These are phyloP conservation scores for Parazoanthus atlanticus DNA, from an alignment of 92 coral and sea anemone genomes.

Conservation along the genomic window DNA sequence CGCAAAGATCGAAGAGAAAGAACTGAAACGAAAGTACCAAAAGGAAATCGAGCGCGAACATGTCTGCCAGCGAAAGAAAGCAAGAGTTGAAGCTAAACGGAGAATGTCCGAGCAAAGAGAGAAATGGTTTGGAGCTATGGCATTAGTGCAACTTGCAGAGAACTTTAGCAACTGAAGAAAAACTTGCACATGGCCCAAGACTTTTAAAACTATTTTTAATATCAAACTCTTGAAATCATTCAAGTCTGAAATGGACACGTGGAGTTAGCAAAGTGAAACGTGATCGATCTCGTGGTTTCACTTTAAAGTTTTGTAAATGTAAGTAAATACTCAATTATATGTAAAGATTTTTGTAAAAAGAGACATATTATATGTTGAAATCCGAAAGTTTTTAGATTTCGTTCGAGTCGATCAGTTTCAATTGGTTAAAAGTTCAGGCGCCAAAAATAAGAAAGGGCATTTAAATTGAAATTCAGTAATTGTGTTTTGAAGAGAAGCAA, in stretches of 20 bases:
- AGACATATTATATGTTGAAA: background rate
- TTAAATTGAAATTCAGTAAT: conserved; percentile 15
- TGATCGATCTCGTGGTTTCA: background rate
- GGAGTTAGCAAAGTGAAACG: conserved; percentile 34
- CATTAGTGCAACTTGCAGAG: conserved; percentile 95
- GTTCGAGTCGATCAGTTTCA: background rate
- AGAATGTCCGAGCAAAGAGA: conserved; percentile 94
- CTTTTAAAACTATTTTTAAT: conserved; percentile 17
- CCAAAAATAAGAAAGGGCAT: conserved; percentile 10
- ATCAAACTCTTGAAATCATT: conserved; percentile 23
- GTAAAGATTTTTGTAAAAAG: background rate
- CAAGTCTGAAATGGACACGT: conserved; percentile 32
- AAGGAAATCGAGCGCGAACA: conserved; percentile 73
- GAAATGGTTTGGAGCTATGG: conserved; percentile 99
- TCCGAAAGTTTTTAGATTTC: background rate
- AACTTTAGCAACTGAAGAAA: conserved; percentile 28
- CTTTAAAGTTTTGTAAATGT: conserved; percentile 10
- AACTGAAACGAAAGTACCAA: conserved; percentile 68
- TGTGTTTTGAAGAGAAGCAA: background rate
- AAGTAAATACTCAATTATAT: background rate
- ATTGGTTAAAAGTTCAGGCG: conserved; percentile 23
- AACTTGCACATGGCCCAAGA: background rate
- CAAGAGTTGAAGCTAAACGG: conserved; percentile 81
- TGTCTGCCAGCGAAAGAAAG: conserved; percentile 83
- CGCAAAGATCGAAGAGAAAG: conserved; percentile 71